Base-by-base conservation (phyloP, 2,888 invertebrate genomes). In the Trisateles emortualis region DNA sequence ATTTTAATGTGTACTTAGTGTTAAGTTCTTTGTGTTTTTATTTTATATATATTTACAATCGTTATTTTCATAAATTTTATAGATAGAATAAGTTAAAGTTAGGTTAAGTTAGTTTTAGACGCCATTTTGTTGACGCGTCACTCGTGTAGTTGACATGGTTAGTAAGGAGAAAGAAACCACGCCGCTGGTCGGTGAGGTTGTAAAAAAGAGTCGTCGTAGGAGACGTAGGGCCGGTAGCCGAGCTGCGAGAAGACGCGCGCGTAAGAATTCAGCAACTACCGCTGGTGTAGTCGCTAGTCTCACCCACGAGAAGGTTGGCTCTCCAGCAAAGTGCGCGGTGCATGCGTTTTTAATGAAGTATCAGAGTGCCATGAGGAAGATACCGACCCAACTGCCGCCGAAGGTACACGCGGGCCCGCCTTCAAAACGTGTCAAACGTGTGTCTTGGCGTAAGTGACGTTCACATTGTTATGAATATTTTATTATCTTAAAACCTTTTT, bases 391-490 rank as follows among this genome's bases (percentile, higher is more conserved):
- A 32, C 65, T 89, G 38, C 92, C 92, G 45, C 92, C 92, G 24
- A 86, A 74, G 56, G 69, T 92, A 11, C 86, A 79, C 64, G 87
- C 91, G 3, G 91, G 92, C 0, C 92, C 91, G 9, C 87, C 88
- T 2, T 78, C 88, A 39, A 91, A 90, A 68, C 79, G 92, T 47
- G 86, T 90, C 55, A 92, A 91, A 57, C 79, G 91, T 5, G 92
- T 92, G 6, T 92, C 92, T 30, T 92, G 90, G 92, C 81, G 92
- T 92, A 83, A 92, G 92, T 90, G 11, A 47, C 35, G 22, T 66
- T 38, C 19, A 13, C 22, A 14, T 22, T 36, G 19, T 38, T 35
- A 26, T 13, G 5, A 36, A 17, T 24, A 33, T 24, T 6, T 14
- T 41, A 29, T 29, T 11, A 17, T 32, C 14, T 10, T 11, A 4